These are phyloP conservation scores for Agrotis clavis DNA, from an alignment of 2,888 invertebrate species.

Conservation along the genomic window DNA sequence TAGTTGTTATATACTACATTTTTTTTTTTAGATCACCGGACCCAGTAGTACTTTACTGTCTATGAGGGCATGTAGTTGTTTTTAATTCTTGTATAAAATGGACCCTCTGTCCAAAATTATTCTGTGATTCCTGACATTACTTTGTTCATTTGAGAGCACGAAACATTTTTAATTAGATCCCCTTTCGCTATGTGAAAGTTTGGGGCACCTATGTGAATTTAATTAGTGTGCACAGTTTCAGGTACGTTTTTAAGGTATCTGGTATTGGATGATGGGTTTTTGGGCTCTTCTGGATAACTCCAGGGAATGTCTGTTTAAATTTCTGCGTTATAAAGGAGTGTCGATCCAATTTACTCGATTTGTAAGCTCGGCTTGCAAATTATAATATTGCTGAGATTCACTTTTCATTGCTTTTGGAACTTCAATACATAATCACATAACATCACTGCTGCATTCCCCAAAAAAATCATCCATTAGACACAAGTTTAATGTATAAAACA, in stretches of 20 bases:
- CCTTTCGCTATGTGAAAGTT: conserved; percentile 39
- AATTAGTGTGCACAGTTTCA: conserved; percentile 35
- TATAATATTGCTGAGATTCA: neutral
- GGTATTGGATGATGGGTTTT: neutral
- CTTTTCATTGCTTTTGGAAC: neutral
- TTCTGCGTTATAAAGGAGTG: neutral
- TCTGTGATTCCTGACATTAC: conserved; percentile 63
- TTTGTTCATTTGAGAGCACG: conserved; percentile 64
- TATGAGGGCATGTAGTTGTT: neutral
- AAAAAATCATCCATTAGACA: neutral
- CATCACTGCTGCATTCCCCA: neutral
- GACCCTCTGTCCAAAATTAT: neutral
- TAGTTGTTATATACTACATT: neutral
- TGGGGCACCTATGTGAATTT: conserved; percentile 42
- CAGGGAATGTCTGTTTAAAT: too few species aligned
- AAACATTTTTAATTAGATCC: conserved; percentile 62
- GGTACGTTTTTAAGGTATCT: conserved; percentile 29
- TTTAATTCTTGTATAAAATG: neutral
- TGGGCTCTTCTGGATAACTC: neutral
- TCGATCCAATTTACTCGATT: neutral
- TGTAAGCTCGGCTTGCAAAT: too few species aligned
- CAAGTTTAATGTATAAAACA: too few species aligned
- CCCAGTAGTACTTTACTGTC: neutral
- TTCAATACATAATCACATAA: too few species aligned
- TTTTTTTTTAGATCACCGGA: neutral